Evolutionary conservation across 2,888 invertebrate genomes (phyloP), one percentile per base, ranked within the genome.

Genomic region (Eupithecia vulgata): DNA sequence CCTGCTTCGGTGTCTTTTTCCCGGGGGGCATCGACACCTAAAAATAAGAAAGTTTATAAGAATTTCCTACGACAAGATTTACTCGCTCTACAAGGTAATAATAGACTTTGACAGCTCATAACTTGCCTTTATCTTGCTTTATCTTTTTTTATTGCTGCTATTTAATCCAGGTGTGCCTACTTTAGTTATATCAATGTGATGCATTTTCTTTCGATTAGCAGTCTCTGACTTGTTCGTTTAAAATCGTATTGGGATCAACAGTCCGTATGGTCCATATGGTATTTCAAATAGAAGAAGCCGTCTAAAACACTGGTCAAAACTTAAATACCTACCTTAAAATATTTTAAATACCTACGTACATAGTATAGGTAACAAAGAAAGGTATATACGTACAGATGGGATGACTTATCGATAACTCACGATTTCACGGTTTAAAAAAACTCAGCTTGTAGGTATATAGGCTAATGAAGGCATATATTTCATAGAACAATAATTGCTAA

Each of bases 1-100:
- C 83, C 30, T 59, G 48, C 10, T 52, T 21, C 30, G 6, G 15
- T 15, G 59, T 59, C 25, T 59, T 59, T 59, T 59, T 59, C 8
- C 15, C 30, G 30, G 21, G 8, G 48, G n/a, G 48, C 21, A 45
- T 45, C n/a, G 21, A 59, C 25, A 30, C 30, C 59, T 59, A 59
- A 25, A 25, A 59, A 59, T 21, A 30, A 59, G 30, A 59, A 59
- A 59, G 25, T 30, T 59, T 59, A 30, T 59, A 13, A 59, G 48
- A 52, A 21, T 10, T 52, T 52, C 21, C 48, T 52, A 52, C 4
- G 48, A 21, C 21, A 21, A 52, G 21, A n/a, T 48, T 48, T 7
- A 17, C 48, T n/a, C n/a, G n/a, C 17, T 45, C 17, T 45, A 45
- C 17, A 30, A 30, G 30, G 30, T 30, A n/a, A n/a, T n/a, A n/a